phyloP scores from a whole-genome alignment of 2,888 invertebrate genomes.

The Oligia strigilis region DNA sequence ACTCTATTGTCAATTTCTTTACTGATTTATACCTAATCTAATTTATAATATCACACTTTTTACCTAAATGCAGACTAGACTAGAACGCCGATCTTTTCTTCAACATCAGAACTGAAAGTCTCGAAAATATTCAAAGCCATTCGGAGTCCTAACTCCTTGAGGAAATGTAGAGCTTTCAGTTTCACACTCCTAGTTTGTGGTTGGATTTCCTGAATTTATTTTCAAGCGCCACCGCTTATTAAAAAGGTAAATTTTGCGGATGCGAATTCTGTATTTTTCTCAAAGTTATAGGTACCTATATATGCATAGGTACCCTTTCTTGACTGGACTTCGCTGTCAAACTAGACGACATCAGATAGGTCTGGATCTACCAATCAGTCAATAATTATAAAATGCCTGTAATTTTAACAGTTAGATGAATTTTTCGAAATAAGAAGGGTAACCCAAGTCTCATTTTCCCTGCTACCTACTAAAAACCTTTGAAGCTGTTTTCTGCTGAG shows the following conservation, averaged over 20 bases:
- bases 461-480: constrained; percentile 49
- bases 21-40: constrained; percentile 9
- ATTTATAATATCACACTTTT: background rate
- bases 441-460: constrained; percentile 20
- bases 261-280: background rate
- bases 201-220: background rate
- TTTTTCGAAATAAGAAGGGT: background rate
- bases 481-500: constrained; percentile 54
- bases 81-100: background rate
- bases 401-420: background rate
- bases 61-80: background rate
- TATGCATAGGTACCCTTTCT: too few relatives aligned
- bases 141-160: background rate
- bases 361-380: background rate
- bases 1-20: constrained; percentile 9
- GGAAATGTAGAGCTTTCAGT: background rate
- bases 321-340: background rate
- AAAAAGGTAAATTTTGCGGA: background rate
- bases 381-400: background rate
- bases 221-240: background rate
- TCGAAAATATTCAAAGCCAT: background rate
- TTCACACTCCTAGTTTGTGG: background rate
- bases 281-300: background rate
- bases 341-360: background rate
- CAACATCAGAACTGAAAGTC: background rate